phyloP scores from a whole-genome alignment of 2,113 vertebrate species.

The Pelusios castaneus region DNA sequence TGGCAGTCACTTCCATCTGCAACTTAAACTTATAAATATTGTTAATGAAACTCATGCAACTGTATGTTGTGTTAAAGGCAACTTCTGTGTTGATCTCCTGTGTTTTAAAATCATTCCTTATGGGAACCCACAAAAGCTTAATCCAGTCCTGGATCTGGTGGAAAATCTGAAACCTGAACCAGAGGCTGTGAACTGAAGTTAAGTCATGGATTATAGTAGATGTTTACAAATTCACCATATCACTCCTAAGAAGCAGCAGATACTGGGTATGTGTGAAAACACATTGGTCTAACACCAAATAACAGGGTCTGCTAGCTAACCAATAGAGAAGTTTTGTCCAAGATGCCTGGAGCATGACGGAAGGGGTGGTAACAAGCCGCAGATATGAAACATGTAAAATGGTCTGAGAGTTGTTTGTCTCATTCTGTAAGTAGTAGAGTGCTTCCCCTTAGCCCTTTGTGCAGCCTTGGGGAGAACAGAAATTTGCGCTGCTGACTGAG shows the following conservation, averaged over 20 bases:
- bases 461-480: background rate
- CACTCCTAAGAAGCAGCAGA: background rate
- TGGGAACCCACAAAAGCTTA: too few species aligned
- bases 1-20: too few species aligned
- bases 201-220: background rate
- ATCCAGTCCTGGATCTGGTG: background rate
- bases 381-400: background rate
- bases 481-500: background rate
- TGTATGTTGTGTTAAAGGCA: too few species aligned
- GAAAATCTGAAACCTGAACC: background rate
- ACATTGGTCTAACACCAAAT: background rate
- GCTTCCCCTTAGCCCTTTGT: background rate
- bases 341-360: background rate
- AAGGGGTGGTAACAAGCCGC: background rate
- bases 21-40: too few species aligned
- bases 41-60: too few species aligned
- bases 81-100: too few species aligned
- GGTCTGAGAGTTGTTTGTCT: background rate
- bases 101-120: too few species aligned
- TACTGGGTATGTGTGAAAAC: background rate
- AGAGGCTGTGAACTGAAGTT: background rate
- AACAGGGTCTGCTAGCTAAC: background rate
- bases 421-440: background rate
- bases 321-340: background rate
- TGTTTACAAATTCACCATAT: background rate